Percentiles rank a stretch among this genome's conserved stretches.
phyloP scores from a whole-genome alignment of 2,113 vertebrate species.

The Ictalurus punctatus region DNA sequence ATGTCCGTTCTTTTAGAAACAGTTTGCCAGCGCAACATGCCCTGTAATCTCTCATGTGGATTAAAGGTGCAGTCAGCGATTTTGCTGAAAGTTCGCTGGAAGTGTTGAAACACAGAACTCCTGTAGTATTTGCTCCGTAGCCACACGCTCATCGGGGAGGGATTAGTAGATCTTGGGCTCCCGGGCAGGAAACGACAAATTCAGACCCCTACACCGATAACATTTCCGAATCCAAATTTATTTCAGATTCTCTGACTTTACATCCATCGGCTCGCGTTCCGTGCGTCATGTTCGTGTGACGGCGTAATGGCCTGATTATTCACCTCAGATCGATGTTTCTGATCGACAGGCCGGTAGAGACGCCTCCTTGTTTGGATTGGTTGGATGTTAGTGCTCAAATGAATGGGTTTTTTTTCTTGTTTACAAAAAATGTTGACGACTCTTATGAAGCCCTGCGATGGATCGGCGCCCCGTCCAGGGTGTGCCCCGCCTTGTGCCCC shows the following conservation, averaged over 20 bases:
- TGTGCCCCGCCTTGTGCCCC: no score
- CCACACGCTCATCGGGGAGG: background rate
- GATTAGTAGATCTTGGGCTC: background rate
- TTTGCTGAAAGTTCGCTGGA: no score
- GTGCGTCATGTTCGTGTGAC: background rate
- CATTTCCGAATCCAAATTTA: background rate
- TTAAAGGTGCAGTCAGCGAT: background rate
- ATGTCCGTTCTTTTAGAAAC: background rate
- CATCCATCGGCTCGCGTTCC: background rate
- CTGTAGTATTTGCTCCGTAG: background rate
- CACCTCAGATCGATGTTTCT: background rate
- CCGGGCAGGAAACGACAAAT: background rate
- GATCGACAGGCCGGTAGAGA: background rate
- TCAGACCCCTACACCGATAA: background rate
- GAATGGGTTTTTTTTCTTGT: background rate
- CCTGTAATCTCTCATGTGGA: background rate
- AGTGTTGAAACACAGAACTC: background rate
- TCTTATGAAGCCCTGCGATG: no score
- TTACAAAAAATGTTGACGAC: background rate
- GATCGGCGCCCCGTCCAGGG: no score
- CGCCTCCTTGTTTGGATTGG: background rate
- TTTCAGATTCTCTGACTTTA: background rate
- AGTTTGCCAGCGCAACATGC: background rate
- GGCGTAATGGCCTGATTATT: background rate
- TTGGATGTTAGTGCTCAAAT: background rate